Evolutionary conservation across 2,113 vertebrate genomes (phyloP).

Genomic region (Galbula dea): DNA sequence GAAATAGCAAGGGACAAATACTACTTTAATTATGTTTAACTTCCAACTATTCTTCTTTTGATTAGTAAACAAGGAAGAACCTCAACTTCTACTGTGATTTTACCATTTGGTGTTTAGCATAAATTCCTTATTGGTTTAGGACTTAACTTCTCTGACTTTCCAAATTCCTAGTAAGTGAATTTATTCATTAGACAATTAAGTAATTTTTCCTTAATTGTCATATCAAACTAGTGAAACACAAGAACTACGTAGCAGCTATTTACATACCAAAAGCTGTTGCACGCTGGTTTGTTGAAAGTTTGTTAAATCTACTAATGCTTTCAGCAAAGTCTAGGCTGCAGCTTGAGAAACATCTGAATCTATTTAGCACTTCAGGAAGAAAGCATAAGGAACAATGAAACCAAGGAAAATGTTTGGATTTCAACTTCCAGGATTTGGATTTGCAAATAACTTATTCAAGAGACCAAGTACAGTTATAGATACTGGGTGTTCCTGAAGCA

Average conservation of each 20-base stretch:
- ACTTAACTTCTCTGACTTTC: not conserved
- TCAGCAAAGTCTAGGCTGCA: not conserved
- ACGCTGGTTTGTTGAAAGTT: not conserved
- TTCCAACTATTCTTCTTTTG: not conserved
- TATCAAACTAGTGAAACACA: not conserved
- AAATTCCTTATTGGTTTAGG: not conserved
- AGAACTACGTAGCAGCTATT: not conserved
- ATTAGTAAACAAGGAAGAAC: not conserved
- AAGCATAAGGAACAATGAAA: constrained; percentile 37
- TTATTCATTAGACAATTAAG: not conserved
- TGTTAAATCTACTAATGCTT: not conserved
- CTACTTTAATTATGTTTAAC: not conserved
- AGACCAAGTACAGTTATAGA: not conserved
- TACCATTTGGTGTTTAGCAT: not conserved
- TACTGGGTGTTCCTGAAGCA: not conserved
- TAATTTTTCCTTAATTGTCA: not conserved
- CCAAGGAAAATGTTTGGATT: constrained; percentile 32
- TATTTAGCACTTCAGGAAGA: constrained; percentile 9
- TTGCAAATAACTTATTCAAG: not conserved
- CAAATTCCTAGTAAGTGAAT: not conserved
- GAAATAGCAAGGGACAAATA: not conserved
- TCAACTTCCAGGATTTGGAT: not conserved
- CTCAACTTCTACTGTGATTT: not conserved
- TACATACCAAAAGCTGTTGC: constrained; percentile 16
- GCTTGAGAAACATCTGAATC: not conserved